Evolutionary conservation across 2,888 invertebrate species (phyloP), one percentile per base, ranked within the genome.

Genomic region (Gymnoscelis rufifasciata): DNA sequence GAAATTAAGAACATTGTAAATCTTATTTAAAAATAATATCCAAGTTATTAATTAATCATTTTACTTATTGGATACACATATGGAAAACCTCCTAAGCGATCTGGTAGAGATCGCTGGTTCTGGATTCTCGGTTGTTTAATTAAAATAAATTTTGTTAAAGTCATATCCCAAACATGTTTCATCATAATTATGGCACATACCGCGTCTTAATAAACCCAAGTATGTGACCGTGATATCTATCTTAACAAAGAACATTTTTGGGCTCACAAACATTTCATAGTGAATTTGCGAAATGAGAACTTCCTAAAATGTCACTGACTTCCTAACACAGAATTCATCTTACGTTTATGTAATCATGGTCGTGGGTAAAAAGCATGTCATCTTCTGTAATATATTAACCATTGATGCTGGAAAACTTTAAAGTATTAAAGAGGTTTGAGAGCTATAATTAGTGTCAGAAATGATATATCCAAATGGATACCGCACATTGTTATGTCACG

Each of bases 281-380:
- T 26, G 12, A 36, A 39, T 51, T 55, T 55, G 52, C 55, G 55
- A 55, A 54, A 54, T 40, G 31, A 43, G 43, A 39, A 38, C 47
- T 47, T 49, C 54, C 54, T 49, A 49, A 57, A 55, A 57, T 52
- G 54, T 57, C 57, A 38, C 39, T 38, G 42, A 47, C 51, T 50
- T 53, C 51, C 47, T 53, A 45, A 47, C 46, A 51, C 38, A 50
- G 55, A 48, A 47, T 49, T 44, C 38, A 47, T 50, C 29, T 38
- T 24, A 33, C 10, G 44, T 51, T 58, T 58, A 54, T 51, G 49
- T 52, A 58, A 56, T 45, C 28, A 19, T 30, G 37, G 13, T 43
- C 48, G 52, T 54, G 47, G 46, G 50, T 37, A 45, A 52, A 58
- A 47, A 47, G 43, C 41, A 35, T 53, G 49, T 51, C 54, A 50